These are phyloP conservation scores for Callosobruchus maculatus DNA, from an alignment of 2,888 invertebrate genomes.

Conservation along the genomic window DNA sequence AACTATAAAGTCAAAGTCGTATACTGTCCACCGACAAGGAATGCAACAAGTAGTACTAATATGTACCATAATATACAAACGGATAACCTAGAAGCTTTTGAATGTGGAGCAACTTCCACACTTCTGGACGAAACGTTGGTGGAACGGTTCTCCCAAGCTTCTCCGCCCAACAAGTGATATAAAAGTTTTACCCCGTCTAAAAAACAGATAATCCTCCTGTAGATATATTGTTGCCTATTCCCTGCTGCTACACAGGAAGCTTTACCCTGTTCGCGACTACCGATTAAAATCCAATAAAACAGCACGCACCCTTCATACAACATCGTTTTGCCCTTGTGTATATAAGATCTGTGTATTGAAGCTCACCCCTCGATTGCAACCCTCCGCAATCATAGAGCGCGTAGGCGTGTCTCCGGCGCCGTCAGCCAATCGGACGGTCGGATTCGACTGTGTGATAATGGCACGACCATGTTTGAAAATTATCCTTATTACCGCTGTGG, in stretches of 20 bases:
- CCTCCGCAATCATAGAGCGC: background rate
- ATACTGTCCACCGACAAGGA: too few relatives aligned
- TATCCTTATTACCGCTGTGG: slow-evolving; percentile 44
- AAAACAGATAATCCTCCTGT: background rate
- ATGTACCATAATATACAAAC: too few relatives aligned
- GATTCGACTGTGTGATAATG: background rate
- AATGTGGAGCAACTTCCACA: too few relatives aligned
- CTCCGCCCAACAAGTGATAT: too few relatives aligned
- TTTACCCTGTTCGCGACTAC: background rate
- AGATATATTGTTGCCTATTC: background rate
- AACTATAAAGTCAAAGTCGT: too few relatives aligned
- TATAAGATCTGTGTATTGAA: background rate
- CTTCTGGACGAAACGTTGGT: too few relatives aligned
- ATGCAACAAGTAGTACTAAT: too few relatives aligned
- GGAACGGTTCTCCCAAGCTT: too few relatives aligned
- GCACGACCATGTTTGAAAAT: slow-evolving; percentile 46
- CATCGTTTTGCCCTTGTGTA: background rate
- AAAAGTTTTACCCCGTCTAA: too few relatives aligned
- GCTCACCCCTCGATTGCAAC: background rate
- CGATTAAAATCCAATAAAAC: background rate
- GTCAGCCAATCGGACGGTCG: background rate
- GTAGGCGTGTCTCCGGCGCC: background rate
- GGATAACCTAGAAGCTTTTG: too few relatives aligned
- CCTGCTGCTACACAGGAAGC: background rate
- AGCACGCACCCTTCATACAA: background rate